Conservation (phyloP, 2,113 vertebrate species). For the Tauraco erythrolophus region DNA sequence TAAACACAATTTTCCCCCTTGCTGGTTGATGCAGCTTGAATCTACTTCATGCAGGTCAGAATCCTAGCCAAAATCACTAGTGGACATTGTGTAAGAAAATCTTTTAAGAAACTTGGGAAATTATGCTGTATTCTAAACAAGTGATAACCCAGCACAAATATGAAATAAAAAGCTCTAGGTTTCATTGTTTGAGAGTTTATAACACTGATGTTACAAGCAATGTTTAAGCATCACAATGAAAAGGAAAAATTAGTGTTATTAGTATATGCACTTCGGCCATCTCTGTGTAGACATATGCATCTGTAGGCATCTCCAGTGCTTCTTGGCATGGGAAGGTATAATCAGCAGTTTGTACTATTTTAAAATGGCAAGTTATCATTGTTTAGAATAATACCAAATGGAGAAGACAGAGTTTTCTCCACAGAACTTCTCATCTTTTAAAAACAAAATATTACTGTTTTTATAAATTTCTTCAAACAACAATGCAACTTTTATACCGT, state of each 20-base stretch:
- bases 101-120: neutral
- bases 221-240: conserved; percentile 40
- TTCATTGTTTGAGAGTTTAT: neutral
- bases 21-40: neutral
- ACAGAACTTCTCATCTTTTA: neutral
- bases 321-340: neutral
- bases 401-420: neutral
- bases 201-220: conserved; percentile 18
- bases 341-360: neutral
- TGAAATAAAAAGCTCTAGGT: neutral
- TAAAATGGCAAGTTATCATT: conserved; percentile 12
- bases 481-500: neutral
- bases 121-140: conserved; percentile 1
- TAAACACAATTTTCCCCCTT: neutral
- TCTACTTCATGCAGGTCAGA: neutral
- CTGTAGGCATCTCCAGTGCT: neutral
- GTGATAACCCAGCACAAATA: neutral
- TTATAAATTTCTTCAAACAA: neutral
- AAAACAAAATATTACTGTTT: neutral
- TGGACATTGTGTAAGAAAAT: neutral
- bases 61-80: neutral
- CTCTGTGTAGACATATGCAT: neutral
- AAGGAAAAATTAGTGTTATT: conserved; percentile 53
- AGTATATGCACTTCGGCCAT: neutral
- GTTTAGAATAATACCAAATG: conserved; percentile 12